These are phyloP conservation scores for Cepaea nemoralis DNA, from an alignment of 1,140 invertebrate genomes.

Conservation along the genomic window DNA sequence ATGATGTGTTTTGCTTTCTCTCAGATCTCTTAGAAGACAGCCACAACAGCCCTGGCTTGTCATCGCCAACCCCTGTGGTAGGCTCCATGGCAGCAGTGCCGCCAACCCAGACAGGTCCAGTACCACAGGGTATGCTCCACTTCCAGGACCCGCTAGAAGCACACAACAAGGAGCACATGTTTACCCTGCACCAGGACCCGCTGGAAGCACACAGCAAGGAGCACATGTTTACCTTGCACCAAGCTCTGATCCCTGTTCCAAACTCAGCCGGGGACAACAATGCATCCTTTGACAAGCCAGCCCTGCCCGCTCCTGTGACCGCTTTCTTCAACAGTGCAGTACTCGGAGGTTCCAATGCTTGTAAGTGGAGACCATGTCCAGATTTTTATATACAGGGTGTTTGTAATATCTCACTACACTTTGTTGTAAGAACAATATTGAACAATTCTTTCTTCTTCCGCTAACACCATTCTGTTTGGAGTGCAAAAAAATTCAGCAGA, in stretches of 20 bases:
- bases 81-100: conserved; percentile 19
- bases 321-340: conserved; percentile 48
- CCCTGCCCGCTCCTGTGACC: conserved; percentile 41
- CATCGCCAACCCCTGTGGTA: conserved; percentile 8
- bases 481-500: too few relatives aligned
- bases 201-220: conserved; percentile 1
- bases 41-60: neutral
- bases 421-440: too few relatives aligned
- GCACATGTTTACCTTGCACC: conserved; percentile 28
- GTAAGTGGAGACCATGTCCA: conserved; percentile 23
- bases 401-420: too few relatives aligned
- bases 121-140: conserved; percentile 48
- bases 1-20: too few relatives aligned
- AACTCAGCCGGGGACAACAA: conserved; percentile 45
- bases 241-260: conserved; percentile 37
- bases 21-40: conserved; percentile 36
- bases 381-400: too few relatives aligned
- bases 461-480: too few relatives aligned
- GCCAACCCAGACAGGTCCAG: conserved; percentile 45
- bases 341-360: conserved; percentile 29
- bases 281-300: neutral
- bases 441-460: too few relatives aligned
- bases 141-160: conserved; percentile 32
- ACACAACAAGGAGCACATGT: conserved; percentile 9
- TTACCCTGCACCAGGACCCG: conserved; percentile 36